phyloP scores from a whole-genome alignment of 2,113 vertebrate species.

The Uropsilus gracilis region DNA sequence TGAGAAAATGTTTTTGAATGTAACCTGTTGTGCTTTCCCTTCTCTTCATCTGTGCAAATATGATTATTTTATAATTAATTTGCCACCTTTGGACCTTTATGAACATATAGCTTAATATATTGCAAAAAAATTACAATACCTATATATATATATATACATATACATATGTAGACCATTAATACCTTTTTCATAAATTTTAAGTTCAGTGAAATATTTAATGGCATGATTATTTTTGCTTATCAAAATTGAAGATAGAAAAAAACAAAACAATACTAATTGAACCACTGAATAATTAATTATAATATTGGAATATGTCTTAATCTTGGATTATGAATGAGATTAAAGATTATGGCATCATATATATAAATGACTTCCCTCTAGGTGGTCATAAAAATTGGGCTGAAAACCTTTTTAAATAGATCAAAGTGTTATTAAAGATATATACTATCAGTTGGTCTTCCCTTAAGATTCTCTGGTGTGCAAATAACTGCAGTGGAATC shows the following conservation, averaged over 20 bases:
- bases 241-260: slow-evolving; percentile 18
- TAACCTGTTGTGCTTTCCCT: neutral
- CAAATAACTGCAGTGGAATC: slow-evolving; percentile 79
- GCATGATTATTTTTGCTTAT: slow-evolving; percentile 9
- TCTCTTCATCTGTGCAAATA: neutral
- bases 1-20: slow-evolving; percentile 3
- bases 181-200: neutral
- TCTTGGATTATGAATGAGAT: neutral
- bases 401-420: slow-evolving; percentile 73
- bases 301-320: neutral
- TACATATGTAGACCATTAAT: neutral
- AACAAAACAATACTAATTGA: neutral
- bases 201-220: neutral
- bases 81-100: neutral
- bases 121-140: neutral
- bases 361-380: neutral
- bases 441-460: slow-evolving; percentile 65
- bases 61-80: neutral
- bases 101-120: neutral
- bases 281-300: neutral
- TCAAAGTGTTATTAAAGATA: slow-evolving; percentile 57
- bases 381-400: slow-evolving; percentile 22
- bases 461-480: slow-evolving; percentile 65
- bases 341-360: neutral
- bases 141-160: too few relatives aligned